Evolutionary conservation across 2,113 vertebrate genomes (phyloP), one percentile per base, ranked within the genome.

Genomic region (Axis porcinus): DNA sequence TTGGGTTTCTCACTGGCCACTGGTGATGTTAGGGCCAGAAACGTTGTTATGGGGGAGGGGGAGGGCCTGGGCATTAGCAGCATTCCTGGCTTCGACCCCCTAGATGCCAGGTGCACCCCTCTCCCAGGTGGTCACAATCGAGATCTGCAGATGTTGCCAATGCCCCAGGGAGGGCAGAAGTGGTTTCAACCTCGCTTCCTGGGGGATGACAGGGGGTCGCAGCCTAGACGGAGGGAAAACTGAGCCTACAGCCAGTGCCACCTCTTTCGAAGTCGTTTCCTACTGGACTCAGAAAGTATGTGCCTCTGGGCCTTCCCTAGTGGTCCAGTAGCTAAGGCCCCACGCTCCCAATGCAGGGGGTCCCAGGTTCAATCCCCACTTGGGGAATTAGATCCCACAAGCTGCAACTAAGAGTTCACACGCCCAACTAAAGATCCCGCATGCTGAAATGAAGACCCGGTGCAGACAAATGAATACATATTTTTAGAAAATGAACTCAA

Each of bases 141-240:
- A 13, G 36, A 85, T 87, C 89, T 40, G 13, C 50, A 70, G 64
- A 85, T 17, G 30, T 27, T 64, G 27, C 33, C 33, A 6, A 1
- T 78, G 74, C 33, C 86, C 74, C 6, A 21, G 74, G 50, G 27
- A 57, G 14, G 19, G 6, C 36, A 60, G 27, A 23, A 28, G 30
- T 6, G 1, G 19, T 15, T 64, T n/a, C 25, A 82, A 43, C 15
- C 64, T 55, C 3, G 4, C 17, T 21, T 10, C 33, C 36, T 9
- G 2, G 6, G 0, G 36, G 43, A 3, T 21, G 21, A 5, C 47
- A 19, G 40, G 6, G 17, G n/a, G 1, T n/a, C 3, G 7, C 62
- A 79, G 16, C 54, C 21, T 54, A 50, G 67, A 23, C 0, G 0
- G 40, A 67, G 70, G 33, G 11, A 70, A 67, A 57, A 27, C 7